A percentile compares a stretch with the other conserved stretches of the same genome.
These are phyloP conservation scores for Engraulis encrasicolus DNA, from an alignment of 2,113 vertebrate species.

Conservation along the genomic window DNA sequence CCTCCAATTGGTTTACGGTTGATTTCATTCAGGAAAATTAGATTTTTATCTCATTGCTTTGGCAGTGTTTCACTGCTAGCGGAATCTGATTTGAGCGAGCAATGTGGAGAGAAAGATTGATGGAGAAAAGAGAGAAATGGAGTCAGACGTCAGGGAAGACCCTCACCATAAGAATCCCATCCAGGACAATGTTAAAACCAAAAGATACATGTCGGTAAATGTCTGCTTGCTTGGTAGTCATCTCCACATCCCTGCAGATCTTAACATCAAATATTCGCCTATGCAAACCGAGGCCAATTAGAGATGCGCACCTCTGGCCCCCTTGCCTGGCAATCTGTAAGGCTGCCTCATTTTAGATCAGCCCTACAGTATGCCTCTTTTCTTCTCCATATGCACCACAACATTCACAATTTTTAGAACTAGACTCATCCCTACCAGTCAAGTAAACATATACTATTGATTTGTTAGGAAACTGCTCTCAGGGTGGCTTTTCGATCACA, in stretches of 20 bases:
- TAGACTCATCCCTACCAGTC: background rate
- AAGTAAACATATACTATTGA: background rate
- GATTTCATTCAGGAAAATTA: conserved; percentile 70
- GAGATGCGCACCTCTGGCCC: conserved; percentile 1
- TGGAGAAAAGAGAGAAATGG: conserved; percentile 37
- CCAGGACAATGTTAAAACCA: background rate
- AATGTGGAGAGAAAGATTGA: conserved; percentile 26
- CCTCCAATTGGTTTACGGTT: conserved; percentile 67
- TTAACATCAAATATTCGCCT: conserved; percentile 25
- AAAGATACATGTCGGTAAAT: background rate
- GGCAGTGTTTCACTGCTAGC: conserved; percentile 34
- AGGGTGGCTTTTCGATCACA: conserved; percentile 15
- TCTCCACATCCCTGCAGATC: background rate
- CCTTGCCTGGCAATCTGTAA: background rate
- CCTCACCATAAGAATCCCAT: background rate
- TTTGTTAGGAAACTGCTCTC: conserved; percentile 54
- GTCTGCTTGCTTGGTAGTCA: background rate
- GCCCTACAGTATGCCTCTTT: too few species aligned
- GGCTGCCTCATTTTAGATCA: background rate
- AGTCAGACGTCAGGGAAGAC: conserved; percentile 26
- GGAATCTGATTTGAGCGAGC: conserved; percentile 53
- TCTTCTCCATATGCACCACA: conserved; percentile 18
- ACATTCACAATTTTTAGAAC: conserved; percentile 54
- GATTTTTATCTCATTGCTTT: conserved; percentile 62
- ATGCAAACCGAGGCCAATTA: conserved; percentile 61